phyloP scores from a whole-genome alignment of 2,888 invertebrate genomes.

The Chaetogeoica ovagalla region DNA sequence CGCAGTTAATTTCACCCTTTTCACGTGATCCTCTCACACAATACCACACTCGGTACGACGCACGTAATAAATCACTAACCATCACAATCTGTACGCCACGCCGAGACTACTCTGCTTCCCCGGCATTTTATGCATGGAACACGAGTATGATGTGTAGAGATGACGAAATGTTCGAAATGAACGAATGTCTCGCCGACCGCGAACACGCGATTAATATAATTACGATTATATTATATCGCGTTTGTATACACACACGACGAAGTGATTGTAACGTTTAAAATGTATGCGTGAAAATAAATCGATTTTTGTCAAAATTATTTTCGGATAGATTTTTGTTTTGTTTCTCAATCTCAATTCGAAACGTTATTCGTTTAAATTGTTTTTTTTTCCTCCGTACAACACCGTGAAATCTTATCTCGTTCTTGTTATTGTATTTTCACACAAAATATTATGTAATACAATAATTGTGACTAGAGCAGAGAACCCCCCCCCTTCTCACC shows the following conservation, averaged over 20 bases:
- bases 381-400: too few relatives aligned
- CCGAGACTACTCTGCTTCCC: too few relatives aligned
- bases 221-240: too few relatives aligned
- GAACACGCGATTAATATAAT: conserved; percentile 9
- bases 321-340: background rate
- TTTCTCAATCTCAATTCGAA: background rate
- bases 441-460: background rate
- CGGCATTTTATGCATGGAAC: too few relatives aligned
- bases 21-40: background rate
- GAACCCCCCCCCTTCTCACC: too few relatives aligned
- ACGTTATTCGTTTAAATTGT: background rate
- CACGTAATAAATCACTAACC: conserved; percentile 18
- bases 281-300: background rate
- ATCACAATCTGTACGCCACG: background rate
- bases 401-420: background rate
- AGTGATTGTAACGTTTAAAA: conserved; percentile 3
- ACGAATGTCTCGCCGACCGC: background rate
- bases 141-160: too few relatives aligned
- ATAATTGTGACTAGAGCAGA: too few relatives aligned
- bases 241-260: too few relatives aligned
- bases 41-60: conserved; percentile 10
- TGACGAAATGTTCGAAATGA: background rate
- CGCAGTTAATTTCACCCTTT: conserved; percentile 13
- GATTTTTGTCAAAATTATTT: background rate
- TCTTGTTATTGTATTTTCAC: background rate